Evolutionary conservation across 2,888 invertebrate species (phyloP).

Genomic region (Brachyptera risi): DNA sequence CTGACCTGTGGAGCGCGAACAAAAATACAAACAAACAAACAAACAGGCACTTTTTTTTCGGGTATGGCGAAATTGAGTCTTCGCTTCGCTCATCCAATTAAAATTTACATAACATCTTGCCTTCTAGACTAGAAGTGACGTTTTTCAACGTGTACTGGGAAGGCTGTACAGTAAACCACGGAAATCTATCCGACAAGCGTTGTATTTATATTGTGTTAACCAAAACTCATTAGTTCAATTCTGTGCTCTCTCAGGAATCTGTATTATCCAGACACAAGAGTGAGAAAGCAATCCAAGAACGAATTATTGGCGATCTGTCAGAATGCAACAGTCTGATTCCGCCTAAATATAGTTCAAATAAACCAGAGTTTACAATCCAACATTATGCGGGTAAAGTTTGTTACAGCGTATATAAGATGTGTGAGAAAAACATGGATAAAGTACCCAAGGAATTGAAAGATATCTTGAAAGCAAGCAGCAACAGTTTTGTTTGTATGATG

Average conservation of each 20-base stretch:
- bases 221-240: neutral
- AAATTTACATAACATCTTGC: no score
- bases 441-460: conserved; percentile 11
- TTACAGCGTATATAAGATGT: conserved; percentile 4
- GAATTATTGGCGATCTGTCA: neutral
- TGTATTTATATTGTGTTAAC: neutral
- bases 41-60: no score
- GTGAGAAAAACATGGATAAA: conserved; percentile 16
- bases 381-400: conserved; percentile 17
- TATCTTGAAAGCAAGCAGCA: neutral
- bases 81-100: no score
- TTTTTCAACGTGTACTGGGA: no score
- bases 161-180: no score
- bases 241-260: neutral
- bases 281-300: neutral
- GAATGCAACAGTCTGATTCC: neutral
- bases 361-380: neutral
- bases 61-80: no score
- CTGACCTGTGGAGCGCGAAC: no score
- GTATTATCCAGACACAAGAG: neutral
- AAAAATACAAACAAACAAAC: no score
- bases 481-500: neutral
- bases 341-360: neutral
- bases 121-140: no score
- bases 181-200: no score